Percentiles rank a stretch among this genome's conserved stretches.
phyloP scores from a whole-genome alignment of 1,140 invertebrate species.

The Mesaphorura yosii region DNA sequence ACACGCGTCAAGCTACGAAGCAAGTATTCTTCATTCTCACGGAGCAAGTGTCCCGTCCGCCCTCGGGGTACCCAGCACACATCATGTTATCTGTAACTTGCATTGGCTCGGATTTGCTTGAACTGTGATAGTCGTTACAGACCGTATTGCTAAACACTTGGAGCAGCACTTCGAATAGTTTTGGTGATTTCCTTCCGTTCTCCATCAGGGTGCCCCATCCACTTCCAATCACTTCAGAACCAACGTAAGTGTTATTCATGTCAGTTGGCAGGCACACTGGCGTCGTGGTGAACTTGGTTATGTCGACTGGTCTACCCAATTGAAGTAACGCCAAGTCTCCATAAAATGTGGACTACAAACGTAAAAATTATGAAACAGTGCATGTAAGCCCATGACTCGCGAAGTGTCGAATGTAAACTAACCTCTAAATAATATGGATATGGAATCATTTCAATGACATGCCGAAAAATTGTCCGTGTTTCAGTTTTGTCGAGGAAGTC shows the following conservation, averaged over 20 bases:
- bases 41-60: conserved; percentile 27
- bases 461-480: conserved; percentile 11
- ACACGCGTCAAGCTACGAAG: neutral
- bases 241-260: conserved; percentile 9
- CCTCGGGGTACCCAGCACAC: conserved; percentile 28
- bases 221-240: conserved; percentile 24
- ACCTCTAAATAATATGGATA: conserved; percentile 29
- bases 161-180: conserved; percentile 24
- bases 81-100: conserved; percentile 30
- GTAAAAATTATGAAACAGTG: no score
- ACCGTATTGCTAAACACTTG: conserved; percentile 20
- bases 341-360: conserved; percentile 28
- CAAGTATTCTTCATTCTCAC: conserved; percentile 9
- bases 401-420: no score
- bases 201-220: conserved; percentile 30
- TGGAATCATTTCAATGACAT: conserved; percentile 25
- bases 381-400: no score
- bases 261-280: conserved; percentile 24
- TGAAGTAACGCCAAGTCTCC: conserved; percentile 22
- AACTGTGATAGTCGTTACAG: conserved; percentile 25
- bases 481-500: conserved; percentile 25
- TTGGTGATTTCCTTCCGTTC: conserved; percentile 19
- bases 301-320: conserved; percentile 20
- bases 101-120: neutral
- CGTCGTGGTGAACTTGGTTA: conserved; percentile 13